phyloP scores from a whole-genome alignment of 2,113 vertebrate genomes.

The Psophia crepitans region DNA sequence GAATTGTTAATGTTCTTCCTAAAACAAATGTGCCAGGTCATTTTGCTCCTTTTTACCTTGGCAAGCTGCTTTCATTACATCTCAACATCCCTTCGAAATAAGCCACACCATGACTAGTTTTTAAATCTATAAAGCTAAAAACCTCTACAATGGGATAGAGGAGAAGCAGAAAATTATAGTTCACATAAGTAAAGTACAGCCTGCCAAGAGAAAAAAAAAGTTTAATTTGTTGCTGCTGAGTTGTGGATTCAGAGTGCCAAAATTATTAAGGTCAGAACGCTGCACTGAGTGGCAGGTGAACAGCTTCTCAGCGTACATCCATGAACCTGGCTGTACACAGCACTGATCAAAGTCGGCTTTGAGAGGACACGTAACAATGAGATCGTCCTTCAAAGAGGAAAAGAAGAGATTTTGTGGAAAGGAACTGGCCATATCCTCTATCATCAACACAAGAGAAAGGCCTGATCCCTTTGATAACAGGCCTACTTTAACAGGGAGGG shows the following conservation, averaged over 20 bases:
- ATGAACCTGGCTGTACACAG: not conserved
- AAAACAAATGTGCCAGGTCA: not conserved
- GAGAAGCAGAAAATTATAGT: not conserved
- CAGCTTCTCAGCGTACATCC: not conserved
- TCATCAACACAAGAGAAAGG: not conserved
- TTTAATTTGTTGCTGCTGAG: not conserved
- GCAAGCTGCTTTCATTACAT: not conserved
- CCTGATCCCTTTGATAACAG: not conserved
- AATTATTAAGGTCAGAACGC: not conserved
- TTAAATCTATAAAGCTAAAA: not conserved
- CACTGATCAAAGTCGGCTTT: not conserved
- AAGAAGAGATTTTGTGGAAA: not conserved
- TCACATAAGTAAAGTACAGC: not conserved
- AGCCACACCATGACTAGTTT: not conserved
- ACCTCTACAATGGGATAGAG: not conserved
- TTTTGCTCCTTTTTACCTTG: not conserved
- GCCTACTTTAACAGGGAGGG: not conserved
- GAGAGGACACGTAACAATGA: not conserved
- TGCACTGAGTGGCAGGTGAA: not conserved
- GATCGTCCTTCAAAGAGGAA: not conserved
- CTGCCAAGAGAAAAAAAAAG: not conserved
- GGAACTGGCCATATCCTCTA: not conserved
- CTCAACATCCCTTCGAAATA: not conserved
- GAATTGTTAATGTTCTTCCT: not conserved
- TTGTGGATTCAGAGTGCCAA: not conserved